Percentiles rank a stretch among this genome's conserved stretches.
These are phyloP conservation scores for Vireo griseus DNA, from an alignment of 2,797 vertebrate species.

Conservation along the genomic window DNA sequence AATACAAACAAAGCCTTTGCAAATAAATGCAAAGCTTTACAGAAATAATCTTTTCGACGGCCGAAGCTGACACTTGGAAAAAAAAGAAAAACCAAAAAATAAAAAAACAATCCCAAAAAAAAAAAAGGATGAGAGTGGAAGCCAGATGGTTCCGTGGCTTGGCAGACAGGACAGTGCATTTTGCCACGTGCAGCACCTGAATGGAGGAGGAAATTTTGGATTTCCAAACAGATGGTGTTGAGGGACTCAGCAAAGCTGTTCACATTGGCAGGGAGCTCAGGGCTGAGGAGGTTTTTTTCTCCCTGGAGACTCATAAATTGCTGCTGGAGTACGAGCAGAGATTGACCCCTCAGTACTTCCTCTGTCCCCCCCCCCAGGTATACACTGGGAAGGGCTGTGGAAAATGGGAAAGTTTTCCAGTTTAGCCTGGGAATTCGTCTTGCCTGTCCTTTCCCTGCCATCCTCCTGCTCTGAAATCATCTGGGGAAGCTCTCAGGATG, in stretches of 20 bases:
- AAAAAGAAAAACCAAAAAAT: not conserved
- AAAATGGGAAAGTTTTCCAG: not conserved
- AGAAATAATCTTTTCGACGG: not conserved
- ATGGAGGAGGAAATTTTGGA: conserved; percentile 58
- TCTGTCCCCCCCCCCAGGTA: not conserved
- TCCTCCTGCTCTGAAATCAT: not conserved
- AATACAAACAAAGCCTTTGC: not conserved
- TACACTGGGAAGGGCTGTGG: not conserved
- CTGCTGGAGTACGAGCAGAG: not conserved
- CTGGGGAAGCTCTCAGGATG: not conserved
- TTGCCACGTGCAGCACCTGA: conserved; percentile 60
- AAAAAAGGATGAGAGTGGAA: not conserved
- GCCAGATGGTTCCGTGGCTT: conserved; percentile 53
- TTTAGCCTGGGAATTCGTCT: not conserved
- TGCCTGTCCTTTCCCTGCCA: not conserved
- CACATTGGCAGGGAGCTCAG: conserved; percentile 24
- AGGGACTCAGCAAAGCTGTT: conserved; percentile 63
- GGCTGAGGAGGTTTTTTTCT: not conserved
- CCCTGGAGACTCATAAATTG: not conserved
- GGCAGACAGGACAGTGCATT: conserved; percentile 47
- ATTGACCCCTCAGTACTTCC: not conserved
- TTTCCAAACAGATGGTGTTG: conserved; percentile 59
- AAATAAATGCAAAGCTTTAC: not conserved
- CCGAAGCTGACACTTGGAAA: not conserved
- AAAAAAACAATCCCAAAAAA: accelerated